Base-by-base conservation (phyloP, 1,140 invertebrate species). In the Lepidurus arcticus region DNA sequence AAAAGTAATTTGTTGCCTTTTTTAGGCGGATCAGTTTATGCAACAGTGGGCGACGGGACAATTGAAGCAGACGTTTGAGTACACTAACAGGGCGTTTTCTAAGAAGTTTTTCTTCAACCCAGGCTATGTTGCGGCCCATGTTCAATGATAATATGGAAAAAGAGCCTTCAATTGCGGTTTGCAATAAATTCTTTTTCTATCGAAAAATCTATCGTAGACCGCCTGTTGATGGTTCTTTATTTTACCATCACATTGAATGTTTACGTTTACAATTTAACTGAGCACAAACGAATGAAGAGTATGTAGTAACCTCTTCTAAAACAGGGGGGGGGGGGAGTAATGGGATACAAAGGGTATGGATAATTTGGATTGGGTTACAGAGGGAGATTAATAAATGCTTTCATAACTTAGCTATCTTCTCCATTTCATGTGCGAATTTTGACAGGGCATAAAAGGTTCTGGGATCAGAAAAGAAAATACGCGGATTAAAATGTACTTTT, bases 61-160 rank as follows among this genome's bases (percentile, higher is more conserved):
- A n/a, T n/a, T n/a, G n/a, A 78, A 78, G 65, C 77, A 78, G 44
- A 78, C 77, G 1, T 24, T 73, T 7, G 77, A 78, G 21, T 73
- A 42, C 13, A 73, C 42, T 11, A 21, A 47, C 16, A 24, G 77
- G 7, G 77, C 42, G 73, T 78, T 78, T 21, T 42, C 26, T 34
- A 44, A 44, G 10, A 78, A 78, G 34, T 78, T 78, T 34, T 78
- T 73, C 53, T 78, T 78, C 77, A 78, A 78, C 21, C 77, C 77
- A 2, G 34, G 34, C 34, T 34, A 2, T 1, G 34, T 34, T 34
- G 34, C 1, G 34, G 2, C 3, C 0, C 34, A 34, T 2, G 2
- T 34, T 34, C 1, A 34, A 0, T 34, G 34, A 34, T 34, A 34
- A 1, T 34, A 2, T 34, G 34, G 34, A 34, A 3, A 34, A 34